phyloP scores from a whole-genome alignment of 2,797 vertebrate species.

The Squalus acanthias region DNA sequence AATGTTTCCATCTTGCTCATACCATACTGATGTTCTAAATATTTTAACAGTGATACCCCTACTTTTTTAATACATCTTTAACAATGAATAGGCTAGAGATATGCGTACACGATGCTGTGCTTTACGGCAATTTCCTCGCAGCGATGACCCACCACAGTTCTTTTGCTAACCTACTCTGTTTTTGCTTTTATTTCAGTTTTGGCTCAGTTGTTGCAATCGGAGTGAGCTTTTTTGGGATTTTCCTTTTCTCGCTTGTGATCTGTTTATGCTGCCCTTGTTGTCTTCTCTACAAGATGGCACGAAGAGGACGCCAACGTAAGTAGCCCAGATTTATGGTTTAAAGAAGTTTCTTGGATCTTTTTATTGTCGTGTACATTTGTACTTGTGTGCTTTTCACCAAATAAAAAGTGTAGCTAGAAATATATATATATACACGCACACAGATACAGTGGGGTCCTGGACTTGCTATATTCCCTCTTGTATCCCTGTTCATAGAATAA shows the following conservation, averaged over 20 bases:
- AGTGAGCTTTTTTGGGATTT: conserved; percentile 33
- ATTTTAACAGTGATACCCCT: background rate
- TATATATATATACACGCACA: too few relatives aligned
- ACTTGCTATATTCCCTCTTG: background rate
- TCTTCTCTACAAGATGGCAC: conserved; percentile 22
- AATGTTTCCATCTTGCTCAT: background rate
- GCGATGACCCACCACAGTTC: background rate
- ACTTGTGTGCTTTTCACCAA: background rate
- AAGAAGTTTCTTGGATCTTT: background rate
- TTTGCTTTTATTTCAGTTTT: background rate
- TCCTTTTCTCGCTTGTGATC: background rate
- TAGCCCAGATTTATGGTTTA: background rate
- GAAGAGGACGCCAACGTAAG: conserved; percentile 24
- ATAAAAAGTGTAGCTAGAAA: background rate
- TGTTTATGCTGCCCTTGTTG: conserved; percentile 32
- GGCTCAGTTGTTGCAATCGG: conserved; percentile 25
- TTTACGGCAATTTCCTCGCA: background rate
- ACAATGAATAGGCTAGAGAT: background rate
- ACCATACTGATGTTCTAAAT: background rate
- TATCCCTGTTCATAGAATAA: background rate
- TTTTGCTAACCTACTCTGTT: background rate
- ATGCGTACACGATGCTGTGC: background rate
- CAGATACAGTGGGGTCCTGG: background rate
- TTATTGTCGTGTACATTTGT: background rate
- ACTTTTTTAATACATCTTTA: background rate